phyloP scores from a whole-genome alignment of 2,888 invertebrate species.

The Archips xylosteana region DNA sequence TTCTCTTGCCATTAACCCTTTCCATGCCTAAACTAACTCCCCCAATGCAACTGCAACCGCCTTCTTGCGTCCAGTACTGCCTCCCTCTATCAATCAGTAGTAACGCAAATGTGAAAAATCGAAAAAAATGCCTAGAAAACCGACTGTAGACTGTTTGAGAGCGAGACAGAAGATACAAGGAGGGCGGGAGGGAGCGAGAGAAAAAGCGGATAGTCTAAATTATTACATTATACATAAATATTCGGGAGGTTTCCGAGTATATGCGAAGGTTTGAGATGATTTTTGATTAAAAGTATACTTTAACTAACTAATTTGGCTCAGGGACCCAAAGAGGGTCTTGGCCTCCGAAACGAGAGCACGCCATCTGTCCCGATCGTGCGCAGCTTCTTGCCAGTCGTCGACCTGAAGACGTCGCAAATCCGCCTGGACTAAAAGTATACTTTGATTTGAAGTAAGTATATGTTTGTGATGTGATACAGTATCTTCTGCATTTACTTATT shows the following conservation, averaged over 20 bases:
- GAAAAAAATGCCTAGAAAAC: conserved; percentile 61
- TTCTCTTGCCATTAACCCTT: not conserved
- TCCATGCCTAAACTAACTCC: not conserved
- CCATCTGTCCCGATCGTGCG: too few relatives aligned
- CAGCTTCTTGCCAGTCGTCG: too few relatives aligned
- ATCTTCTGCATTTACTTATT: too few relatives aligned
- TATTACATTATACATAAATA: conserved; percentile 79
- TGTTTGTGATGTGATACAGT: too few relatives aligned
- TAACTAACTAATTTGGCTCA: too few relatives aligned
- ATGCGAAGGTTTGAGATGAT: conserved; percentile 50
- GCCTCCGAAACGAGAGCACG: too few relatives aligned
- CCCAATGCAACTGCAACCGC: conserved; percentile 28
- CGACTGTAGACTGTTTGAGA: conserved; percentile 58
- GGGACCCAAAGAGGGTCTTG: too few relatives aligned
- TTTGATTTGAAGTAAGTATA: too few relatives aligned
- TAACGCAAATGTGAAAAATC: conserved; percentile 68
- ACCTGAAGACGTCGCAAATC: too few relatives aligned
- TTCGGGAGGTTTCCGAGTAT: conserved; percentile 62
- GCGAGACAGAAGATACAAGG: conserved; percentile 52
- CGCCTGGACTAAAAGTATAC: not conserved
- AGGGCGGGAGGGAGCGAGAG: conserved; percentile 48
- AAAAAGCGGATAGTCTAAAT: conserved; percentile 69
- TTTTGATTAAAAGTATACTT: not conserved
- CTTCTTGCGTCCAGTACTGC: conserved; percentile 42
- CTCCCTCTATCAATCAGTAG: conserved; percentile 65